A percentile compares a stretch with the other conserved stretches of the same genome.
phyloP scores from a whole-genome alignment of 2,797 vertebrate species.

The Enteromius fasciolatus region DNA sequence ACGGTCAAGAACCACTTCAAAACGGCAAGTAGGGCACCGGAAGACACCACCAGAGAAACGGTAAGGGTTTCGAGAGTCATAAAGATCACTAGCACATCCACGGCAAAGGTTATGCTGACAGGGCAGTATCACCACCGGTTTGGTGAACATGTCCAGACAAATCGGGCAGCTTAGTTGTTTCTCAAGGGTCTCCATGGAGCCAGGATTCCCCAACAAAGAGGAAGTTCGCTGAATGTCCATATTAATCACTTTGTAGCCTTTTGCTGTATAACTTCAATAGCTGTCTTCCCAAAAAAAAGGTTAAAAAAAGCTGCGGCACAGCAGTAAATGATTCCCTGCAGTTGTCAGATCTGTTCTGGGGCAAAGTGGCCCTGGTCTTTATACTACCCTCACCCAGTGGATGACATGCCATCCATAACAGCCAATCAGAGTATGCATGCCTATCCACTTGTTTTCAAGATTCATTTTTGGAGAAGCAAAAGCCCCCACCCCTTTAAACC shows the following conservation, averaged over 20 bases:
- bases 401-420: constrained; percentile 70
- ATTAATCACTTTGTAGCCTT: constrained; percentile 6
- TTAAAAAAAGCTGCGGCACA: background rate
- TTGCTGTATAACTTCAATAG: constrained; percentile 4
- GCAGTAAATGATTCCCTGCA: constrained; percentile 18
- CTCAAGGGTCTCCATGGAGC: constrained; percentile 83
- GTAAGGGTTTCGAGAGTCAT: constrained; percentile 83
- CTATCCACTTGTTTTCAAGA: constrained; percentile 68
- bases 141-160: constrained; percentile 85
- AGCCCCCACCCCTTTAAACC: constrained; percentile 57
- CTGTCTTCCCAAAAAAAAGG: background rate
- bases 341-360: constrained; percentile 67
- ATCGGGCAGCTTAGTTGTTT: constrained; percentile 85
- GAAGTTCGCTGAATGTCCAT: constrained; percentile 82
- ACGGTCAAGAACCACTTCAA: constrained; percentile 95
- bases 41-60: constrained; percentile 91
- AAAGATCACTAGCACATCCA: constrained; percentile 82
- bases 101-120: constrained; percentile 85
- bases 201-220: constrained; percentile 74
- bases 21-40: constrained; percentile 93
- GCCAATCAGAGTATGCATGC: constrained; percentile 72
- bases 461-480: constrained; percentile 73
- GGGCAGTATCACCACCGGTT: constrained; percentile 84
- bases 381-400: constrained; percentile 72
- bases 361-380: constrained; percentile 68